Conservation (phyloP, 2,113 vertebrate species). For the Oplegnathus fasciatus region DNA sequence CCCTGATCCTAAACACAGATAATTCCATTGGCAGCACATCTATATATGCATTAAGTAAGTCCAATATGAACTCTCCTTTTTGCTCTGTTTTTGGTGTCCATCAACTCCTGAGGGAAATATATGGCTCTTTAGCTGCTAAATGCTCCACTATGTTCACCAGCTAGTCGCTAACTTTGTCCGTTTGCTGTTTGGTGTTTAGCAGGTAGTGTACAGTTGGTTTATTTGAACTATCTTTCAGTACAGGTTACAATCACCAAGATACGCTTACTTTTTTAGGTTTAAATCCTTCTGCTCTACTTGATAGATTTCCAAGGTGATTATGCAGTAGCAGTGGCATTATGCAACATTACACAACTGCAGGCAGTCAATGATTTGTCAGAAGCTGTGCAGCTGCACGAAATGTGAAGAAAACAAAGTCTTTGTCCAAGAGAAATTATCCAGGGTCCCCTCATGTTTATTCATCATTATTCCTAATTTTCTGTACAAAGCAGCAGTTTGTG, state of each 20-base stretch:
- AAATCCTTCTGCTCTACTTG: not conserved
- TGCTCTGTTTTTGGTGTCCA: not conserved
- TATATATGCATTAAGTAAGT: not conserved
- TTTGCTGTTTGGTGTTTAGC: too few species aligned
- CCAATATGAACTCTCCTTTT: not conserved
- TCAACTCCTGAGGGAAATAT: not conserved
- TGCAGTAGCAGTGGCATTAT: not conserved
- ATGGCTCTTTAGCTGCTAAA: not conserved
- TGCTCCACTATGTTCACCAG: not conserved
- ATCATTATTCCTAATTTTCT: not conserved
- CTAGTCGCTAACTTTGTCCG: not conserved
- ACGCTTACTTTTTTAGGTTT: not conserved
- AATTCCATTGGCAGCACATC: too few species aligned
- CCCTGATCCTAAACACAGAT: too few species aligned
- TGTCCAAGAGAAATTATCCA: not conserved
- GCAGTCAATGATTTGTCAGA: not conserved
- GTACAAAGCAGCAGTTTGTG: not conserved
- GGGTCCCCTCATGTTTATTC: not conserved
- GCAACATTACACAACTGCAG: constrained; percentile 4
- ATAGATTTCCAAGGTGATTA: not conserved
- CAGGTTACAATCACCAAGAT: too few species aligned
- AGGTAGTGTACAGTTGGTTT: too few species aligned
- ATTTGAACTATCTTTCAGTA: too few species aligned
- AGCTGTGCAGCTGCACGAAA: not conserved
- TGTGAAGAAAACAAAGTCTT: not conserved